phyloP scores from a whole-genome alignment of 1,140 invertebrate genomes.

The Leptinotarsa undecemlineata region DNA sequence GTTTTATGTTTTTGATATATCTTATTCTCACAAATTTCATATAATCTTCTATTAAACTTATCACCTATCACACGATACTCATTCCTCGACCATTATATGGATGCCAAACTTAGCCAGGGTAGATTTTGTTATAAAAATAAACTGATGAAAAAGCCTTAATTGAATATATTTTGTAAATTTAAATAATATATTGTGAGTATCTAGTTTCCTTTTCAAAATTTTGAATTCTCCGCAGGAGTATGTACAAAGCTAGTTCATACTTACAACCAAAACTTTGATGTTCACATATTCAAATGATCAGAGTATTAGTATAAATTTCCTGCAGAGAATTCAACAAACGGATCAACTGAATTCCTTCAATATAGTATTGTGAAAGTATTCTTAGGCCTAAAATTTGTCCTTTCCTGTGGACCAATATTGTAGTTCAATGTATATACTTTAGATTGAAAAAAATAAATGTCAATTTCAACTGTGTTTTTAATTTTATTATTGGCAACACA shows the following conservation, averaged over 20 bases:
- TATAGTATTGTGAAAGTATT: neutral
- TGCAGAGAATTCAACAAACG: neutral
- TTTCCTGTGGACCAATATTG: slow-evolving; percentile 5
- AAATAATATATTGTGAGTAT: neutral
- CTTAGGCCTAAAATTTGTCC: neutral
- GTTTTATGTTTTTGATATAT: neutral
- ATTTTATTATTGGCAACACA: neutral
- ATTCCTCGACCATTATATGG: neutral
- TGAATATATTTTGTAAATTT: neutral
- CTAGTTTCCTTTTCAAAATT: no score
- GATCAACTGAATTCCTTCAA: neutral
- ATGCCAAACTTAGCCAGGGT: slow-evolving; percentile 1
- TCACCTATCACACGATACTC: neutral
- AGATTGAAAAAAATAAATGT: neutral
- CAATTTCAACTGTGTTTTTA: neutral
- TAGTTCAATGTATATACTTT: neutral
- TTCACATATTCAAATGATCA: no score
- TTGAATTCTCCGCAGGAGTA: no score
- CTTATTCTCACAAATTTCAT: neutral
- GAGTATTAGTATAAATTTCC: no score
- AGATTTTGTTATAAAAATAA: neutral
- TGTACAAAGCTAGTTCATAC: no score
- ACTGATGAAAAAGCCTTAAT: neutral
- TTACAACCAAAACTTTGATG: no score
- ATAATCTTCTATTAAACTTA: neutral